Base-by-base conservation (phyloP, 2,113 vertebrate genomes). In the Lampris megalopsis region DNA sequence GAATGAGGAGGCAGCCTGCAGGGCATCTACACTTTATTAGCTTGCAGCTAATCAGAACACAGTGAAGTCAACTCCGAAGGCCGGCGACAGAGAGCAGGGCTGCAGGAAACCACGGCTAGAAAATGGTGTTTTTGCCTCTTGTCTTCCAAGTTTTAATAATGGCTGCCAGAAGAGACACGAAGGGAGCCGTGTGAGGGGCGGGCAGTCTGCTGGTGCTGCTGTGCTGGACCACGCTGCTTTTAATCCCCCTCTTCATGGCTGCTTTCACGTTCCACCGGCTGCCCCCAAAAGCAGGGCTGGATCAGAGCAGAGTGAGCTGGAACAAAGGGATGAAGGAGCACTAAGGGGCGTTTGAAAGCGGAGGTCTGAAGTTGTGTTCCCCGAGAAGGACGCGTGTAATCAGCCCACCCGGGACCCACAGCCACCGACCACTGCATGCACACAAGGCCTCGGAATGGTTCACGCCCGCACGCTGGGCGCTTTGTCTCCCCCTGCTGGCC, bases 31-130 rank as follows among this genome's bases (percentile, higher is more conserved):
- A 77, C 77, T 87, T 77, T 70, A 88, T 70, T 75, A 75, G 75
- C 73, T 77, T 76, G 76, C 87, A 80, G 79, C 82, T 79, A 83
- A 24, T 24, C 24, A 24, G 24, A 24, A 88, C 80, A 86, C 79
- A 82, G 73, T 64, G 84, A 89, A 75, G 87, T 84, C 86, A 78
- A 68, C 75, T 61, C 24, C 71, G 67, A 84, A 86, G 82, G 70
- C 61, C 85, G 77, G 80, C 71, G 77, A 81, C 71, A 78, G 78
- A 78, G 78, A 65, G 75, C 52, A 37, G 42, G 79, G 49, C 65
- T 59, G 82, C 61, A 50, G 24, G 24, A 24, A 24, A 24, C 24
- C 24, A 24, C 24, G 24, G 24, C 0, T 24, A 24, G 24, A 24
- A 24, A 24, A 24, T 24, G 24, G 24, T 24, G 24, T 24, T 24